Percentiles rank a stretch among this genome's conserved stretches.
Evolutionary conservation across 1,140 invertebrate genomes (phyloP).

Genomic region (Odontomachus brunneus): DNA sequence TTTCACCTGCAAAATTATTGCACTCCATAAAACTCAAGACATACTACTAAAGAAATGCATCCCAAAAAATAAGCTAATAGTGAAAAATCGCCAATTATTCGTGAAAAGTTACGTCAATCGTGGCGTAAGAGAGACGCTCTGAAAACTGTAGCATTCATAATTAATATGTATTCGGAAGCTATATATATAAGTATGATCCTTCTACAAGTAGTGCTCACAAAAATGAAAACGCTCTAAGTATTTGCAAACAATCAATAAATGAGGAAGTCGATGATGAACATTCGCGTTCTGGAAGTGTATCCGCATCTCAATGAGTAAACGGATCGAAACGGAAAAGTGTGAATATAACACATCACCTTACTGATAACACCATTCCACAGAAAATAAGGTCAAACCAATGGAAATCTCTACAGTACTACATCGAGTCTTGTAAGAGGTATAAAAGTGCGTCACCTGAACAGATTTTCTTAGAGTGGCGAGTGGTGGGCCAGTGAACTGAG

Average conservation of each 20-base stretch:
- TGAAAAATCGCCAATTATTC: slow-evolving; percentile 43
- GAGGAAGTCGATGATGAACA: slow-evolving; percentile 23
- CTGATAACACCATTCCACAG: slow-evolving; percentile 76
- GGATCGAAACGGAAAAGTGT: slow-evolving; percentile 36
- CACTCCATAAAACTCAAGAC: slow-evolving; percentile 52
- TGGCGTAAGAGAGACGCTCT: background rate
- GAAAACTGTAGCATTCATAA: slow-evolving; percentile 25
- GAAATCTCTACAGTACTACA: slow-evolving; percentile 82
- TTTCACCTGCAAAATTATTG: slow-evolving; percentile 53
- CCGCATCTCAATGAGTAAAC: slow-evolving; percentile 6
- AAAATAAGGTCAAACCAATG: slow-evolving; percentile 71
- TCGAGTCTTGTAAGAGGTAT: slow-evolving; percentile 85
- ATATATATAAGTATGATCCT: background rate
- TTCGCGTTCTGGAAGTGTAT: slow-evolving; percentile 16
- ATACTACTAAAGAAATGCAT: slow-evolving; percentile 65
- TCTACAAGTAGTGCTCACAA: slow-evolving; percentile 1
- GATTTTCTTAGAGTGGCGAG: slow-evolving; percentile 87
- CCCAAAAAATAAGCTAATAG: slow-evolving; percentile 66
- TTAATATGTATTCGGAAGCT: background rate
- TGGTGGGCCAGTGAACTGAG: slow-evolving; percentile 87
- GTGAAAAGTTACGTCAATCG: background rate
- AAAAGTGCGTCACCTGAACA: slow-evolving; percentile 85
- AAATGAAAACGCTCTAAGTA: slow-evolving; percentile 39
- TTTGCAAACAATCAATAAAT: slow-evolving; percentile 47
- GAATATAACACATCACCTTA: slow-evolving; percentile 69